A percentile compares a stretch with the other conserved stretches of the same genome.
These are phyloP conservation scores for Falco concolor DNA, from an alignment of 2,797 vertebrate species.

Conservation along the genomic window DNA sequence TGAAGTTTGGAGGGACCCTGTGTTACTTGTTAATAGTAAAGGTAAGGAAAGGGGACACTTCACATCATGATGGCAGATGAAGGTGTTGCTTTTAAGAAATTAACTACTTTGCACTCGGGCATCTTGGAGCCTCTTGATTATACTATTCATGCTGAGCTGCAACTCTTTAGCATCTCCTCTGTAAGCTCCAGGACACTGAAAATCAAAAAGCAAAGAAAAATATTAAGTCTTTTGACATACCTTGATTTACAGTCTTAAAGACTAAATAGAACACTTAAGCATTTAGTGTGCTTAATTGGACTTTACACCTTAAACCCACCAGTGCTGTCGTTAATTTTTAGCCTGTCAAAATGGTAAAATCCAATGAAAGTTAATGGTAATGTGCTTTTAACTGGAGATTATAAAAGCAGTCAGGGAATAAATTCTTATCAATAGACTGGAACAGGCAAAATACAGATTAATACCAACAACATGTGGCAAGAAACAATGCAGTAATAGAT, in stretches of 20 bases:
- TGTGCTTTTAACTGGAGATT: not conserved
- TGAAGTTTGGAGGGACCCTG: not conserved
- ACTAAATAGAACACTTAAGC: not conserved
- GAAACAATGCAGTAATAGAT: not conserved
- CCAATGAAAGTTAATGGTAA: not conserved
- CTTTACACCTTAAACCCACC: not conserved
- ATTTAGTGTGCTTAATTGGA: not conserved
- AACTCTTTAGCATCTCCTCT: not conserved
- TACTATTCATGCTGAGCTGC: not conserved
- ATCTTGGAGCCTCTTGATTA: not conserved
- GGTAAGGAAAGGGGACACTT: not conserved
- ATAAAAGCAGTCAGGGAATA: not conserved
- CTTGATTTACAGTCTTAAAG: not conserved
- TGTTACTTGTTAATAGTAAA: not conserved
- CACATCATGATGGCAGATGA: not conserved
- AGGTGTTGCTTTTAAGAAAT: not conserved
- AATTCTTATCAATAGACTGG: not conserved
- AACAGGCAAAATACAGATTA: not conserved
- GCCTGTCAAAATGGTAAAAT: not conserved
- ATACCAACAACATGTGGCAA: not conserved
- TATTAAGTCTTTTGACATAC: not conserved
- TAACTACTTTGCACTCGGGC: not conserved
- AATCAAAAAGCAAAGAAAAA: constrained; percentile 3
- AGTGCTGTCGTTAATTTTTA: not conserved
- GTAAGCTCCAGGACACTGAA: constrained; percentile 2